Evolutionary conservation across 2,113 vertebrate species (phyloP).

Genomic region (Lophochroa leadbeateri): DNA sequence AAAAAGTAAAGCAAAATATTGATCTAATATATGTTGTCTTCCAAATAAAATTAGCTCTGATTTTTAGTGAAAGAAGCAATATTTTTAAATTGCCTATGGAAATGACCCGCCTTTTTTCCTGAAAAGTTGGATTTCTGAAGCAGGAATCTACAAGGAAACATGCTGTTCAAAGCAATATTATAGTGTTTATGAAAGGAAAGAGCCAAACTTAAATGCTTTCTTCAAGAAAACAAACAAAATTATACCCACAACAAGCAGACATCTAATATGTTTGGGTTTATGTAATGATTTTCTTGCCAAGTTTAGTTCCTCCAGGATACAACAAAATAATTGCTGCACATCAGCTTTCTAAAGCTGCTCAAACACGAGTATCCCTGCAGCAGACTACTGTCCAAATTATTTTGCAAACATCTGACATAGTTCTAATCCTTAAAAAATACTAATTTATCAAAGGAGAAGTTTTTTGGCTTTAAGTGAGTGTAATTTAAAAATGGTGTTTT

Average conservation of each 20-base stretch:
- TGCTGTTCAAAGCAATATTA: neutral
- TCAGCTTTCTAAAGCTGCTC: slow-evolving; percentile 15
- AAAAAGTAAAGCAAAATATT: neutral
- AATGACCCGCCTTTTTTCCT: neutral
- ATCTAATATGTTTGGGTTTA: slow-evolving; percentile 19
- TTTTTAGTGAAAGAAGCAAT: neutral
- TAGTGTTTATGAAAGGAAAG: neutral
- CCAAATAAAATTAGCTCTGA: neutral
- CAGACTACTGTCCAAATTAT: neutral
- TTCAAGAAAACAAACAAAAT: slow-evolving; percentile 1
- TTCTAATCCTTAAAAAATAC: neutral
- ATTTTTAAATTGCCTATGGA: neutral
- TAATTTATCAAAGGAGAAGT: neutral
- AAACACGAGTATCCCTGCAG: slow-evolving; percentile 18
- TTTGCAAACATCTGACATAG: slow-evolving; percentile 21
- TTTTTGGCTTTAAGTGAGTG: neutral
- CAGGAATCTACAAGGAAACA: neutral
- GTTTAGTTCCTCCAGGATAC: neutral
- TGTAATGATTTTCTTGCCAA: slow-evolving; percentile 29
- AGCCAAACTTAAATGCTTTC: neutral
- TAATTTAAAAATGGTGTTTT: neutral
- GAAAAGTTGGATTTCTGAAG: neutral
- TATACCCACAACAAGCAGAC: neutral
- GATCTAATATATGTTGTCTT: neutral
- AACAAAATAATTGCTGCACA: slow-evolving; percentile 35